These are phyloP conservation scores for Anableps anableps DNA, from an alignment of 2,797 vertebrate species.

Conservation along the genomic window DNA sequence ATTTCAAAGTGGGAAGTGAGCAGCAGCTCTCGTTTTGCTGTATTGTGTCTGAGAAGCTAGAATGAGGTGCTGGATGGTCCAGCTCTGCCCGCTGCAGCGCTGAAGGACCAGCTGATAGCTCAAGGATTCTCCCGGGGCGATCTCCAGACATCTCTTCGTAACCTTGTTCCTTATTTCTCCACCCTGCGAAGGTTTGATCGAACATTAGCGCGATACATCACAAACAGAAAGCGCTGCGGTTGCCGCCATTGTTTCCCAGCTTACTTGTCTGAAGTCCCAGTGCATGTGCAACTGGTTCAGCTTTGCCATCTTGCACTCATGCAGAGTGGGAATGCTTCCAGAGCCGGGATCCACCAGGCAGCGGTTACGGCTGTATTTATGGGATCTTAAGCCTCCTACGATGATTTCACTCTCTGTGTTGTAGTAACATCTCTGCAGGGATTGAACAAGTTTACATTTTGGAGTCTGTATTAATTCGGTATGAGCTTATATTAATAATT, in stretches of 20 bases:
- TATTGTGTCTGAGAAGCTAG: constrained; percentile 7
- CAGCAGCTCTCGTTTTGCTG: background rate
- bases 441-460: accelerated
- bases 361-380: constrained; percentile 52
- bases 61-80: constrained; percentile 57
- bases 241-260: background rate
- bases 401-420: constrained; percentile 49
- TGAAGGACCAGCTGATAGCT: constrained; percentile 51
- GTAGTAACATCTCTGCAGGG: constrained; percentile 54
- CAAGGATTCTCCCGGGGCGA: constrained; percentile 11
- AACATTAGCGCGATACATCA: background rate
- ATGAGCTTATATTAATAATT: background rate
- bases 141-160: constrained; percentile 63
- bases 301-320: constrained; percentile 41
- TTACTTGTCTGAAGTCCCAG: constrained; percentile 70
- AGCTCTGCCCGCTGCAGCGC: constrained; percentile 57
- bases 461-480: accelerated
- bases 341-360: constrained; percentile 57
- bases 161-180: constrained; percentile 55
- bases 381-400: constrained; percentile 55
- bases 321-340: constrained; percentile 42
- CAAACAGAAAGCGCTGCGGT: background rate
- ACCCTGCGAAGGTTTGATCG: constrained; percentile 41
- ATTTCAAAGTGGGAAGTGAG: background rate
- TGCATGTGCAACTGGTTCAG: constrained; percentile 35